Conservation (phyloP, 2,113 vertebrate species). For the Jacana jacana region DNA sequence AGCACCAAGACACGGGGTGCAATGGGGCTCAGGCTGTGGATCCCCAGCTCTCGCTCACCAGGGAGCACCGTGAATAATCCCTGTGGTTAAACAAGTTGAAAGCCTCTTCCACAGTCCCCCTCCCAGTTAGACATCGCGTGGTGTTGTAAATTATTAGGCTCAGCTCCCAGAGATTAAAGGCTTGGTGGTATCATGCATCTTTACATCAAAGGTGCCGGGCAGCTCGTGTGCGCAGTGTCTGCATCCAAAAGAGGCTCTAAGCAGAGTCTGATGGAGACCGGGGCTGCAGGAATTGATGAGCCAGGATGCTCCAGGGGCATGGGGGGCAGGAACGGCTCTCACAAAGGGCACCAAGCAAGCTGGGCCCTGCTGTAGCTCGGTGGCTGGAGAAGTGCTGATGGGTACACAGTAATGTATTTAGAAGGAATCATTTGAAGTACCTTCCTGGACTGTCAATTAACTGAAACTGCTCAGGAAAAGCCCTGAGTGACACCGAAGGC, state of each 20-base stretch:
- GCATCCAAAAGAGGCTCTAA: neutral
- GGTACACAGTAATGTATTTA: neutral
- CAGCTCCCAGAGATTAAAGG: neutral
- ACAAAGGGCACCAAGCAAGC: neutral
- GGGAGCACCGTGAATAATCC: neutral
- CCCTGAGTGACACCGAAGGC: neutral
- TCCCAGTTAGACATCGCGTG: neutral
- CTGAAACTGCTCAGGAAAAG: slow-evolving; percentile 4
- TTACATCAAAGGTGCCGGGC: neutral
- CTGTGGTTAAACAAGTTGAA: neutral
- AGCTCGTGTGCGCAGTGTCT: neutral
- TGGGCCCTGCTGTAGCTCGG: neutral
- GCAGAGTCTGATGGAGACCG: neutral
- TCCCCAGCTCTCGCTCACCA: neutral
- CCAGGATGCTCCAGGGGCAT: neutral
- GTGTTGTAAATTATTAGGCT: neutral
- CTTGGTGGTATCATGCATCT: neutral
- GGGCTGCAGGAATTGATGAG: neutral
- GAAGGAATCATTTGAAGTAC: neutral
- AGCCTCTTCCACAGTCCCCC: neutral
- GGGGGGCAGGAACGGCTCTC: neutral
- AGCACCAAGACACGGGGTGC: neutral
- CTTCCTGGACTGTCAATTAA: neutral
- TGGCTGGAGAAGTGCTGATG: neutral
- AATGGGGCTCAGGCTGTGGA: neutral